Conservation (phyloP, 2,113 vertebrate species). For the Rostratula benghalensis region DNA sequence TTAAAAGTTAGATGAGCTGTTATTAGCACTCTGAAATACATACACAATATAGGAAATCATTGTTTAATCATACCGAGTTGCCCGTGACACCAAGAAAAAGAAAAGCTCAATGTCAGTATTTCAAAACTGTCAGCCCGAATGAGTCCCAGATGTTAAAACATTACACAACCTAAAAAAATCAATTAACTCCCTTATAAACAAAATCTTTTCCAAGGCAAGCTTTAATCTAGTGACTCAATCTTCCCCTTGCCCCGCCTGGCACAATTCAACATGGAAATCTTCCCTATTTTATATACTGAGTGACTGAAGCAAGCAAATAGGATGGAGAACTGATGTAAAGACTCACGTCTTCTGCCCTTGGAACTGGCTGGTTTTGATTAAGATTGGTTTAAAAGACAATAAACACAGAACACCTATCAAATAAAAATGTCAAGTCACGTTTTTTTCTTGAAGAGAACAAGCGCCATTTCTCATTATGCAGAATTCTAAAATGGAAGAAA, state of each 20-base stretch:
- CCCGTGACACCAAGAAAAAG: background rate
- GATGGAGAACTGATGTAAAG: background rate
- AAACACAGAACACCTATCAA: background rate
- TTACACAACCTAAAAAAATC: slow-evolving; percentile 1
- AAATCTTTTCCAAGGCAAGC: background rate
- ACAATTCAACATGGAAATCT: background rate
- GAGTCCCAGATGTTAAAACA: slow-evolving; percentile 42
- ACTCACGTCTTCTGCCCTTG: background rate
- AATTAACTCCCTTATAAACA: background rate
- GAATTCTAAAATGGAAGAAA: background rate
- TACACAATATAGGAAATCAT: background rate
- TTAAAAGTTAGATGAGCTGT: background rate
- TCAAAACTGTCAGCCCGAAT: background rate
- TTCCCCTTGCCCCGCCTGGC: background rate
- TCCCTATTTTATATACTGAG: background rate
- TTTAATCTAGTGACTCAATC: background rate
- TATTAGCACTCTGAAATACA: background rate
- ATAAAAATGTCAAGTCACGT: background rate
- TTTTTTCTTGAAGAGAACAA: background rate
- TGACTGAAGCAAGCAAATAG: background rate
- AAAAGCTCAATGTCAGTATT: background rate
- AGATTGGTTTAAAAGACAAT: background rate
- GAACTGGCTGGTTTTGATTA: background rate
- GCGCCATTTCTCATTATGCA: background rate
- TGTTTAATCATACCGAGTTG: background rate